A percentile compares a stretch with the other conserved stretches of the same genome.
Conservation (phyloP, 2,113 vertebrate genomes). For the Tonatia bakeri region DNA sequence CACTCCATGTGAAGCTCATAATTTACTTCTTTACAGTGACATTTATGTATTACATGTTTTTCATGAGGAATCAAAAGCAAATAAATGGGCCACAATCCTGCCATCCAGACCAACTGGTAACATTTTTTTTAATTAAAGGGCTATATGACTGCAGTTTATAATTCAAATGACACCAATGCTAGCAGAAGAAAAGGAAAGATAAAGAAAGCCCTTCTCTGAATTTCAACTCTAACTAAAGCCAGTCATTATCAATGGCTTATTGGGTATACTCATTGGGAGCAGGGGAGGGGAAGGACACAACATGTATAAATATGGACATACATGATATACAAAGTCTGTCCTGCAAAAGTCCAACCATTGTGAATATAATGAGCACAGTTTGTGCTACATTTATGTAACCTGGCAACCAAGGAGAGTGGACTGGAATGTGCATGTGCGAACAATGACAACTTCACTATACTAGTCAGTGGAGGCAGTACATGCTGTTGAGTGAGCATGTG, state of each 20-base stretch:
- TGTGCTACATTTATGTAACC: too few relatives aligned
- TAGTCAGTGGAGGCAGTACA: too few relatives aligned
- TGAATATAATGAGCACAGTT: too few relatives aligned
- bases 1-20: background rate
- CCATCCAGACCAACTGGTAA: background rate
- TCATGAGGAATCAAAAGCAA: background rate
- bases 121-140: background rate
- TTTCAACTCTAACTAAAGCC: background rate
- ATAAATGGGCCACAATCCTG: background rate
- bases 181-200: background rate
- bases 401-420: too few relatives aligned
- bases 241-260: background rate
- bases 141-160: background rate
- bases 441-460: too few relatives aligned
- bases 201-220: background rate
- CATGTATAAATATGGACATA: too few relatives aligned
- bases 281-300: too few relatives aligned
- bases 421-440: too few relatives aligned
- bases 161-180: background rate
- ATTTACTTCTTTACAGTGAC: background rate
- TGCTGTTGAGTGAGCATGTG: too few relatives aligned
- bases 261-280: accelerated
- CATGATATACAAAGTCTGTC: background rate
- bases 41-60: background rate
- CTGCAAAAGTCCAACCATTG: too few relatives aligned